Evolutionary conservation across 2,888 invertebrate species (phyloP).

Genomic region (Andrena hattorfiana): DNA sequence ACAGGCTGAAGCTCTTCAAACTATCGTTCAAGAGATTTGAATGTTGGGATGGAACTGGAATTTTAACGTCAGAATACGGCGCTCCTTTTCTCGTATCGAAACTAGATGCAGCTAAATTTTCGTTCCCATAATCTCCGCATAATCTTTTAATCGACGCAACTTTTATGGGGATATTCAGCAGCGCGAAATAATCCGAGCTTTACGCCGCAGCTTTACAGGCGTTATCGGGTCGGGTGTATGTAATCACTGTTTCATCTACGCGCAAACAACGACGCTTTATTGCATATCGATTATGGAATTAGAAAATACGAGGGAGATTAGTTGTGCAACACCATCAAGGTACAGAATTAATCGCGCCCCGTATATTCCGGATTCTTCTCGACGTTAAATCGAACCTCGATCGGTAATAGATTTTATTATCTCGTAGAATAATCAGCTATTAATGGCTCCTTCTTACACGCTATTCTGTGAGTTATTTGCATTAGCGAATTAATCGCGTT

Average conservation of each 20-base stretch:
- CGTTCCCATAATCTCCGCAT: background rate
- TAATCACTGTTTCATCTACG: constrained; percentile 50
- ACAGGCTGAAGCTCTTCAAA: too few species aligned
- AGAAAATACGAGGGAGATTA: constrained; percentile 52
- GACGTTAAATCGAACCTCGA: background rate
- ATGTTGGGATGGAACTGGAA: background rate
- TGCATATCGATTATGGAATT: constrained; percentile 55
- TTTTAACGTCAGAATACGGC: background rate
- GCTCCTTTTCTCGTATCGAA: background rate
- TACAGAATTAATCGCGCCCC: constrained; percentile 8
- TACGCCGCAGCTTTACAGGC: constrained; percentile 34
- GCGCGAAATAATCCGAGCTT: constrained; percentile 49
- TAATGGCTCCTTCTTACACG: too few species aligned
- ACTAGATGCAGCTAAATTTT: background rate
- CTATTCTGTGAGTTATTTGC: too few species aligned
- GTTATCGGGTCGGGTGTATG: constrained; percentile 28
- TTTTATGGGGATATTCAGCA: constrained; percentile 42
- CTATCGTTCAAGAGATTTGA: background rate
- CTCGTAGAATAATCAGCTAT: background rate
- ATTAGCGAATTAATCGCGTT: too few species aligned
- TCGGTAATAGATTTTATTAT: background rate
- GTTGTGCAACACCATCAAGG: constrained; percentile 31
- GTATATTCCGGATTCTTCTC: background rate
- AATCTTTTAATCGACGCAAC: constrained; percentile 51
- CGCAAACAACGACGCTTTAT: constrained; percentile 49